Base-by-base conservation (phyloP, 2,797 vertebrate species). In the Emydoidea blandingii region DNA sequence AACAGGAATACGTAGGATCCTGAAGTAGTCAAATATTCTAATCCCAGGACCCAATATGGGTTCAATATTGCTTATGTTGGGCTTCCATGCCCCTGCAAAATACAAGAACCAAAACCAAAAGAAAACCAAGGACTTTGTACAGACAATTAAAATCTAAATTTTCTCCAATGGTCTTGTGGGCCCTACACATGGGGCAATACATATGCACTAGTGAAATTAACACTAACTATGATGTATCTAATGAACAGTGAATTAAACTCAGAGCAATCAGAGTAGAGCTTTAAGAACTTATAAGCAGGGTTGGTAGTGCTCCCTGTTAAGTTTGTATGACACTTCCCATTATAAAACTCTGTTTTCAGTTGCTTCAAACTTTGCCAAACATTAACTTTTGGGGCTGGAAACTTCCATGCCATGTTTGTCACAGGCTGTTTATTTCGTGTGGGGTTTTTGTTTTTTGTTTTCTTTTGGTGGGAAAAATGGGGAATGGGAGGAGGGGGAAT, bases 71-170 rank as follows among this genome's bases (percentile, higher is more conserved):
- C 44, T 44, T 44, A 44, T 8, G 2, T 44, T 44, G 7, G 7
- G 44, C 44, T 44, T 44, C 6, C 44, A 44, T 44, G 44, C 44
- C 44, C 44, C 44, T 44, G 44, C 44, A 97, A 98, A 97, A 98
- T 97, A 97, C 93, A 96, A 97, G 95, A 5, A 12, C 90, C 91
- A 91, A 96, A 96, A 14, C 96, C 29, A 86, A 97, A 97, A 96
- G 94, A 98, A 97, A 98, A 98, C 96, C 96, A 97, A 97, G 98
- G 91, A 98, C 98, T 98, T 98, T 98, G 98, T 98, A 98, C 98
- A 98, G 98, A 98, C 97, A 98, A 98, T 98, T 62, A 98, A 98
- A 98, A 98, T 97, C 97, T 98, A 98, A 95, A 88, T 90, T 97
- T 97, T 97, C 95, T 95, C 82, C 89, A 97, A 97, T 85, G 97